Conservation (phyloP, 2,888 invertebrate genomes). For the Herminia tarsipennalis region DNA sequence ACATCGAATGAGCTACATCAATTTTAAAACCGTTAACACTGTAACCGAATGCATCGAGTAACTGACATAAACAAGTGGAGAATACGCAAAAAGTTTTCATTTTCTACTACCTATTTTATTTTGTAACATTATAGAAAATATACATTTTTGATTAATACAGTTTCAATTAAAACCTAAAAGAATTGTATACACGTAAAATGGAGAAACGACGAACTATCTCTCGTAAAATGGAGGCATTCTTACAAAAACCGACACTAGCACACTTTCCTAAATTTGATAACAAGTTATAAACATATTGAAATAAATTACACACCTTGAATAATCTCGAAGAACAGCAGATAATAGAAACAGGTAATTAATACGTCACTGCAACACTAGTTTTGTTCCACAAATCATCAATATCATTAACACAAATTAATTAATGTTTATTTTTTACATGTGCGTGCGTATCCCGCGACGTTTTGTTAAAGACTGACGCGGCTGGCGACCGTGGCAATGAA, state of each 20-base stretch:
- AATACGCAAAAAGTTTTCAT: too few species aligned
- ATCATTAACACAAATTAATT: constrained; percentile 33
- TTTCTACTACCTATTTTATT: neutral
- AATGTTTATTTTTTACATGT: constrained; percentile 16
- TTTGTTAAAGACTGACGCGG: constrained; percentile 49
- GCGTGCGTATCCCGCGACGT: constrained; percentile 43
- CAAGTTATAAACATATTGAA: neutral
- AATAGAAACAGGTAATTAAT: constrained; percentile 19
- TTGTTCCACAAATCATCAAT: constrained; percentile 16
- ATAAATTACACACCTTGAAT: constrained; percentile 36
- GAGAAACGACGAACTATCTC: too few species aligned
- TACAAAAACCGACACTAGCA: too few species aligned
- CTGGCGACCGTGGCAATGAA: constrained; percentile 58
- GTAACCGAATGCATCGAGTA: too few species aligned
- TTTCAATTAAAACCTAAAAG: neutral
- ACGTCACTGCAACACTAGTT: constrained; percentile 27
- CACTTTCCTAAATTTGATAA: constrained; percentile 6
- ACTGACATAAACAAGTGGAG: too few species aligned
- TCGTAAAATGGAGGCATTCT: neutral
- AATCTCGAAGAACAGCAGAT: constrained; percentile 13
- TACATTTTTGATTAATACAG: neutral
- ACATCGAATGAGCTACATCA: too few species aligned
- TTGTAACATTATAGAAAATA: neutral
- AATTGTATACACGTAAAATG: too few species aligned
- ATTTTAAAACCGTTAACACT: too few species aligned